phyloP scores from a whole-genome alignment of 2,113 vertebrate species.

The Leuciscus idus region DNA sequence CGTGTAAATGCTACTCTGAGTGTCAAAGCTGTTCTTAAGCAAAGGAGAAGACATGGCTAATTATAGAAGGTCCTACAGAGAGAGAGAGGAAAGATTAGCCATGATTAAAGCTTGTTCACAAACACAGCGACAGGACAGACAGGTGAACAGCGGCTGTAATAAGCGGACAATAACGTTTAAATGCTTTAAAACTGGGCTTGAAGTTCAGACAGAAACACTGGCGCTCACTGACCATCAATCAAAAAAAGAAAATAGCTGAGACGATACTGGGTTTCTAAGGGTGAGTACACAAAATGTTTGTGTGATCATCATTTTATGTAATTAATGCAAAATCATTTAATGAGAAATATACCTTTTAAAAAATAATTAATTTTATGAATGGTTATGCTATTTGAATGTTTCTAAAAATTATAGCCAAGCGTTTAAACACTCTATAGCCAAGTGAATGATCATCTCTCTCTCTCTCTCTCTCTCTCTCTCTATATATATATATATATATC shows the following conservation, averaged over 20 bases:
- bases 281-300: conserved; percentile 14
- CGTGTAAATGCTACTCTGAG: background rate
- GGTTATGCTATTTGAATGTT: background rate
- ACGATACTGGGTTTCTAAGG: background rate
- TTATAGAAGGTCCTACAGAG: conserved; percentile 64
- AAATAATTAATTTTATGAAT: too few species aligned
- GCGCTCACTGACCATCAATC: background rate
- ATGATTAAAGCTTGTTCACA: conserved; percentile 68
- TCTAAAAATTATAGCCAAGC: background rate
- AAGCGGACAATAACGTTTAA: background rate
- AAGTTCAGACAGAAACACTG: conserved; percentile 8
- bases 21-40: conserved; percentile 19
- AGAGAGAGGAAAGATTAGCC: conserved; percentile 73
- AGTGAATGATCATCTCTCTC: background rate
- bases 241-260: background rate
- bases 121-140: background rate
- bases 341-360: background rate
- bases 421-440: background rate
- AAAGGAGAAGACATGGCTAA: conserved; percentile 61
- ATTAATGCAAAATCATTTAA: background rate
- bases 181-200: background rate
- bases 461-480: too few species aligned
- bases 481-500: background rate
- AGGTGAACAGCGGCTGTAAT: conserved; percentile 23
- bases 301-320: background rate